A percentile compares a stretch with the other conserved stretches of the same genome.
phyloP scores from a whole-genome alignment of 2,888 invertebrate genomes.

The Hipparchia semele region DNA sequence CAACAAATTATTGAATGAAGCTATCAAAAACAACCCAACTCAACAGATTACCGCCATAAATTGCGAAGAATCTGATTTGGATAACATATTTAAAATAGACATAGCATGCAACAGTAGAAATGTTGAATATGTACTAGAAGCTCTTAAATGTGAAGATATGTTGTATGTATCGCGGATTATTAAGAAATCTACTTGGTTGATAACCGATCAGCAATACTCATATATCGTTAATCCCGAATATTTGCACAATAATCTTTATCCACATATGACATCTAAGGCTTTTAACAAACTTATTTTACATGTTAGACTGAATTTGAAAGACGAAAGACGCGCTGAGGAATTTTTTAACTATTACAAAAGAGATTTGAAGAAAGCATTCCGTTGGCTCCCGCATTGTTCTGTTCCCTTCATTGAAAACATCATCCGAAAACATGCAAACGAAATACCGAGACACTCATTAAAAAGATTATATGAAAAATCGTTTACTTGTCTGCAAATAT shows the following conservation, averaged over 20 bases:
- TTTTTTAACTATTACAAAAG: constrained; percentile 60
- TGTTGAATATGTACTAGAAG: constrained; percentile 57
- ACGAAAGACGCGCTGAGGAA: constrained; percentile 56
- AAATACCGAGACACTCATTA: constrained; percentile 20
- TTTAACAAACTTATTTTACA: constrained; percentile 58
- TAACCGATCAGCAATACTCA: constrained; percentile 59
- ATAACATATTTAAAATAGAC: constrained; percentile 63
- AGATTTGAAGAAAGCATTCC: constrained; percentile 47
- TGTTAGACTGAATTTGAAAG: constrained; percentile 60
- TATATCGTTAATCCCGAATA: constrained; percentile 65
- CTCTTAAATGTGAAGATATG: constrained; percentile 61
- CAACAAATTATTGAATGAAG: constrained; percentile 53
- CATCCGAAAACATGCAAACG: constrained; percentile 44
- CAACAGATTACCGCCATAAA: constrained; percentile 44
- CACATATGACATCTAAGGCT: constrained; percentile 60
- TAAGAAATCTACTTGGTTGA: constrained; percentile 60
- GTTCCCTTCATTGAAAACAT: constrained; percentile 53
- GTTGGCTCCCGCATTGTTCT: constrained; percentile 67
- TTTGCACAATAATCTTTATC: constrained; percentile 55
- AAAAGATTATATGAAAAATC: constrained; percentile 21
- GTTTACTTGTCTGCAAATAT: constrained; percentile 6
- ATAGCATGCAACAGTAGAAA: constrained; percentile 56
- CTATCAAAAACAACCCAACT: constrained; percentile 39
- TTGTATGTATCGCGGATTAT: constrained; percentile 64
- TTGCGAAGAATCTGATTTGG: constrained; percentile 51